Conservation (phyloP, 2,888 invertebrate species). For the Agapetus fuscipes region DNA sequence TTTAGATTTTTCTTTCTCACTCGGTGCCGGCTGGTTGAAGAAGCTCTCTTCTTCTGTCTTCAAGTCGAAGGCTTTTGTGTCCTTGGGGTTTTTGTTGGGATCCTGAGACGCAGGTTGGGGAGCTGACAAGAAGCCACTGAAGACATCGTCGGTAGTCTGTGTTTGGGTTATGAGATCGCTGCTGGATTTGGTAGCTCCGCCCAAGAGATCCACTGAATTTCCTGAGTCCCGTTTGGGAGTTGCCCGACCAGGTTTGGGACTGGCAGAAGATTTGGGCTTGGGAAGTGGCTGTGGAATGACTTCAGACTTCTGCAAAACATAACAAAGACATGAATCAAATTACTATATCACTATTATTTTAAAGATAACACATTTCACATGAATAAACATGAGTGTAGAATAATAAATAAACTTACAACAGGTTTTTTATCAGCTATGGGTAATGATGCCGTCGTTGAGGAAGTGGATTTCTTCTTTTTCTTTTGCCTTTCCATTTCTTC, state of each 20-base stretch:
- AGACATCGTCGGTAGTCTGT: slow-evolving; percentile 50
- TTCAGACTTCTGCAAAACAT: slow-evolving; percentile 28
- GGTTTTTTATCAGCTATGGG: slow-evolving; percentile 35
- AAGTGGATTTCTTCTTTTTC: slow-evolving; percentile 68
- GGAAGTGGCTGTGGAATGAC: slow-evolving; percentile 41
- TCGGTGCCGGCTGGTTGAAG: slow-evolving; percentile 70
- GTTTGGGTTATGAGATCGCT: slow-evolving; percentile 24
- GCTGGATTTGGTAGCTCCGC: slow-evolving; percentile 37
- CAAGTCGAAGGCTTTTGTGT: slow-evolving; percentile 36
- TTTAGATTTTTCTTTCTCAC: slow-evolving; percentile 70
- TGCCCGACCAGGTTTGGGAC: slow-evolving; percentile 42
- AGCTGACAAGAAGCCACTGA: slow-evolving; percentile 65
- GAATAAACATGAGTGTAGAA: too few species aligned
- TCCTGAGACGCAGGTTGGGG: slow-evolving; percentile 37
- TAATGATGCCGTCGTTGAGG: slow-evolving; percentile 33
- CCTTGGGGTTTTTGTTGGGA: slow-evolving; percentile 28
- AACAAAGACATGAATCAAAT: background rate
- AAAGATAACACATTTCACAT: background rate
- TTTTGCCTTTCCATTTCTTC: slow-evolving; percentile 77
- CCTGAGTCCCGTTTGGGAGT: slow-evolving; percentile 37
- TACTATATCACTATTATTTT: background rate
- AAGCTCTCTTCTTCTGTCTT: slow-evolving; percentile 80
- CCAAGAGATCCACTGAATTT: slow-evolving; percentile 33
- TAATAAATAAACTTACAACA: slow-evolving; percentile 30
- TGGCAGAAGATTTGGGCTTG: slow-evolving; percentile 45